These are phyloP conservation scores for Argyrosomus japonicus DNA, from an alignment of 2,113 vertebrate genomes.

Conservation along the genomic window DNA sequence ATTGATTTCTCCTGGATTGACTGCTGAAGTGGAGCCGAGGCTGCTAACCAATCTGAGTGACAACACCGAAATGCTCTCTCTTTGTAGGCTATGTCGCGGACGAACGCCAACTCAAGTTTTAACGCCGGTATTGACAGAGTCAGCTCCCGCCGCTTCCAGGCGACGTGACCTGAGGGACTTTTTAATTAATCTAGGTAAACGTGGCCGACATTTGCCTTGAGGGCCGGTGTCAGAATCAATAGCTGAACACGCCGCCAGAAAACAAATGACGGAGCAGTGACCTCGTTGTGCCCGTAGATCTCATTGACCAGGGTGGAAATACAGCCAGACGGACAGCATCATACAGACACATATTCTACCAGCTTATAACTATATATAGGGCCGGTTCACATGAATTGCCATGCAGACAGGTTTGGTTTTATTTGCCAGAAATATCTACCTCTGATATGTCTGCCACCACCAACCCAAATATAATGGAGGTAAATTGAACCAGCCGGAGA, in stretches of 20 bases:
- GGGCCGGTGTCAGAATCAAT: slow-evolving; percentile 78
- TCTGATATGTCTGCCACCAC: background rate
- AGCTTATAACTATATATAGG: background rate
- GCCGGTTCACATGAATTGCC: no score
- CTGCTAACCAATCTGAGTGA: slow-evolving; percentile 22
- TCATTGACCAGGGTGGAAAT: slow-evolving; percentile 27
- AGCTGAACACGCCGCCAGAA: slow-evolving; percentile 62
- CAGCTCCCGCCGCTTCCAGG: slow-evolving; percentile 55
- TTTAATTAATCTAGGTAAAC: slow-evolving; percentile 83
- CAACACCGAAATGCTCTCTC: slow-evolving; percentile 14
- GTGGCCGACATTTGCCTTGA: slow-evolving; percentile 77
- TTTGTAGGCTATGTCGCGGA: slow-evolving; percentile 2
- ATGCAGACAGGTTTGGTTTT: background rate
- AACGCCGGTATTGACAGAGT: slow-evolving; percentile 43
- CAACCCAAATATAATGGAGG: background rate
- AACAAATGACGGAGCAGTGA: slow-evolving; percentile 74
- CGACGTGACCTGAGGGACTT: slow-evolving; percentile 66
- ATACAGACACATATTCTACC: background rate
- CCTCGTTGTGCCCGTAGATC: slow-evolving; percentile 36
- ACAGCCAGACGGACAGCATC: background rate
- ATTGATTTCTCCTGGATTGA: slow-evolving; percentile 46
- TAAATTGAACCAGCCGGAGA: background rate
- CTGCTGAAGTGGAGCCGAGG: slow-evolving; percentile 13
- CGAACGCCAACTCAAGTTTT: slow-evolving; percentile 38
- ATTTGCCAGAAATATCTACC: background rate